phyloP scores from a whole-genome alignment of 2,797 vertebrate genomes.

The Steatocranus sp. region DNA sequence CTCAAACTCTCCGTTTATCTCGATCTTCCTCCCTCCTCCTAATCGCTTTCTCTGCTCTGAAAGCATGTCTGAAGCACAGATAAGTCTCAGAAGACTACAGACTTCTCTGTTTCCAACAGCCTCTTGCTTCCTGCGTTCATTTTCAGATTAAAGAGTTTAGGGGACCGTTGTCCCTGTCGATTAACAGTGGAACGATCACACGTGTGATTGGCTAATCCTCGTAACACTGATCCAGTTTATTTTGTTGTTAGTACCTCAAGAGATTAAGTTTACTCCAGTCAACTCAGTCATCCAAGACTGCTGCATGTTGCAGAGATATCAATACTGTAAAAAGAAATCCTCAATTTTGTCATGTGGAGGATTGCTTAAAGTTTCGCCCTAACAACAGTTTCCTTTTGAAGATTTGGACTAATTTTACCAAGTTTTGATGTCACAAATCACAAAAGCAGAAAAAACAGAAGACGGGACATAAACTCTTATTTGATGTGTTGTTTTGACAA shows the following conservation, averaged over 20 bases:
- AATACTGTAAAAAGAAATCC: accelerated
- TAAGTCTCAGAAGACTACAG: slow-evolving; percentile 33
- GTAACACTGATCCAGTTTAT: background rate
- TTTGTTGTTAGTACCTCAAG: background rate
- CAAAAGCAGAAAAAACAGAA: background rate
- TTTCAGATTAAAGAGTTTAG: background rate
- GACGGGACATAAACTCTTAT: background rate
- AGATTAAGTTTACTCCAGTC: background rate
- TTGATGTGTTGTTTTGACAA: background rate
- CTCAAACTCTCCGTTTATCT: slow-evolving; percentile 44
- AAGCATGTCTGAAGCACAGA: slow-evolving; percentile 37
- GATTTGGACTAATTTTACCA: background rate
- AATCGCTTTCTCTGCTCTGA: slow-evolving; percentile 34
- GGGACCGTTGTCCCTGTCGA: background rate
- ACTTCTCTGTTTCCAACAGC: slow-evolving; percentile 46
- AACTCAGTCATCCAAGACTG: background rate
- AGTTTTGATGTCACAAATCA: background rate
- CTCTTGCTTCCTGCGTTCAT: background rate
- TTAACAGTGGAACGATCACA: background rate
- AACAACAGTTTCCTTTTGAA: background rate
- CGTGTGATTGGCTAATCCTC: background rate
- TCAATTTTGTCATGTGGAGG: background rate
- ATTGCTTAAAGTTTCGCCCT: background rate
- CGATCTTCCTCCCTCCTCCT: slow-evolving; percentile 18
- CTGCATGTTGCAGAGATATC: background rate